Percentiles rank a stretch among this genome's conserved stretches.
phyloP scores from a whole-genome alignment of 2,797 vertebrate genomes.

The Mus spretus region DNA sequence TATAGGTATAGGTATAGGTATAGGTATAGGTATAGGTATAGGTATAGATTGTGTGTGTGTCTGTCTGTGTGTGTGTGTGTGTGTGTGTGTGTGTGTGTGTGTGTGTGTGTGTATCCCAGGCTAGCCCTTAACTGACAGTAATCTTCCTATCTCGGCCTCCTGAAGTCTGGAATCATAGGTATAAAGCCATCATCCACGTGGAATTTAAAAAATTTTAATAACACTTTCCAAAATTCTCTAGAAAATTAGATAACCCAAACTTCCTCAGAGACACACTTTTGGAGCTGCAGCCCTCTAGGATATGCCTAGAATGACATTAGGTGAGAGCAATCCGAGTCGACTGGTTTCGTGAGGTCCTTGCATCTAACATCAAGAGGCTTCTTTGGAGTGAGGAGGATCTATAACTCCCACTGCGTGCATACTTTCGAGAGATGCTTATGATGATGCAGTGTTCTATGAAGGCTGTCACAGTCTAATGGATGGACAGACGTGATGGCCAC shows the following conservation, averaged over 20 bases:
- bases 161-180: not conserved
- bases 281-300: not conserved
- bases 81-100: not conserved
- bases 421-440: not conserved
- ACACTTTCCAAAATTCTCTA: conserved; percentile 13
- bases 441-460: not conserved
- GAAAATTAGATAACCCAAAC: conserved; percentile 13
- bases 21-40: no score
- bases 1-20: no score
- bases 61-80: no score
- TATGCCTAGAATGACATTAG: not conserved
- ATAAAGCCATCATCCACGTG: not conserved
- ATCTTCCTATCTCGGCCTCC: not conserved
- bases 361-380: conserved; percentile 31
- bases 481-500: not conserved
- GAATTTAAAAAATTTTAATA: not conserved
- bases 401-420: not conserved
- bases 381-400: not conserved
- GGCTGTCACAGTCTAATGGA: not conserved
- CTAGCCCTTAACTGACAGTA: not conserved
- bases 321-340: conserved; percentile 30
- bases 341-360: conserved; percentile 4
- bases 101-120: not conserved
- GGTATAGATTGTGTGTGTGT: not conserved
- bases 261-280: conserved; percentile 50